Evolutionary conservation across 2,797 vertebrate genomes (phyloP).

Genomic region (Megalops cyprinoides): DNA sequence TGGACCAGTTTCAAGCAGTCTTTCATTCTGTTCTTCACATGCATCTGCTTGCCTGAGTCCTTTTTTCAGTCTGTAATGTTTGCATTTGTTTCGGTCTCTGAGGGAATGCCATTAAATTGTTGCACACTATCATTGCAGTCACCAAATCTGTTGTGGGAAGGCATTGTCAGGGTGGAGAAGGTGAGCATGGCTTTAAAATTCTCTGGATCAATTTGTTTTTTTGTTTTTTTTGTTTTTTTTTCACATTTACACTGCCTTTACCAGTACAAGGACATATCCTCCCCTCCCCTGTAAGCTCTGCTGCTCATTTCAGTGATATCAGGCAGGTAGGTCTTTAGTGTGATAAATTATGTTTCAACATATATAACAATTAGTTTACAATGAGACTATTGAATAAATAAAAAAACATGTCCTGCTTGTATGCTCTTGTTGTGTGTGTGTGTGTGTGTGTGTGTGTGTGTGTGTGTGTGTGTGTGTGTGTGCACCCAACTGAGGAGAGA

Average conservation of each 20-base stretch:
- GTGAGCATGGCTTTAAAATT: too few species aligned
- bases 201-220: too few species aligned
- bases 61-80: slow-evolving; percentile 27
- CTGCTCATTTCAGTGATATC: too few species aligned
- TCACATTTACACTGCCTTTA: too few species aligned
- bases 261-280: too few species aligned
- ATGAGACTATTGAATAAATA: too few species aligned
- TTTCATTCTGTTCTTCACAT: slow-evolving; percentile 36
- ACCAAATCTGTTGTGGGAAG: not conserved
- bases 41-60: slow-evolving; percentile 61
- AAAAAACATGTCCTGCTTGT: not conserved
- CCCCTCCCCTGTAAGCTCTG: too few species aligned
- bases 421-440: not conserved
- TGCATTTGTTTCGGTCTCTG: not conserved
- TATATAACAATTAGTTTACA: too few species aligned
- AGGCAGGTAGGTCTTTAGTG: too few species aligned
- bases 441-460: not conserved
- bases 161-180: too few species aligned
- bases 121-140: not conserved
- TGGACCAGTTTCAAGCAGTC: slow-evolving; percentile 55
- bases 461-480: slow-evolving; percentile 22
- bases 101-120: not conserved
- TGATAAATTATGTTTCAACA: too few species aligned
- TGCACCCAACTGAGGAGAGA: not conserved
- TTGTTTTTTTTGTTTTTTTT: too few species aligned